Percentiles rank a stretch among this genome's conserved stretches.
These are phyloP conservation scores for Danio jaintianensis DNA, from an alignment of 2,797 vertebrate species.

Conservation along the genomic window DNA sequence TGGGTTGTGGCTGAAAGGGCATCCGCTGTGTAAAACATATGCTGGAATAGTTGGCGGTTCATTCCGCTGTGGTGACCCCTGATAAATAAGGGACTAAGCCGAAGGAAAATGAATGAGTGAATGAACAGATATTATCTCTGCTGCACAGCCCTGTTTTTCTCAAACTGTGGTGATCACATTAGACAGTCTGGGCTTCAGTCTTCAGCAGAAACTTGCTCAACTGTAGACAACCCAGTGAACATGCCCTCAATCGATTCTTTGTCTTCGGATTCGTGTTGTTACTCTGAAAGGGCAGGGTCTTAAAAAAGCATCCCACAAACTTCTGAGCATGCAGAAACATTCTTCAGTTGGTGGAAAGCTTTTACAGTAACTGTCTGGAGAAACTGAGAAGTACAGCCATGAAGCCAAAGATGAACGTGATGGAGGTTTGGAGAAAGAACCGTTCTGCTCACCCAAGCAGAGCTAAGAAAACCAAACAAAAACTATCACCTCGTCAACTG, in stretches of 20 bases:
- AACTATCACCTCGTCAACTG: constrained; percentile 54
- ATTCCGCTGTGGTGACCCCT: too few relatives aligned
- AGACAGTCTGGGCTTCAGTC: not conserved
- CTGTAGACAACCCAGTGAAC: not conserved
- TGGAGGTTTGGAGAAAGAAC: constrained; percentile 53
- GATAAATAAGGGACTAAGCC: too few relatives aligned
- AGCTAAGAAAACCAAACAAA: constrained; percentile 47
- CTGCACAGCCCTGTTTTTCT: not conserved
- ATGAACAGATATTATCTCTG: too few relatives aligned
- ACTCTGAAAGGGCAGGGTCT: constrained; percentile 17
- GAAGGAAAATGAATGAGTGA: too few relatives aligned
- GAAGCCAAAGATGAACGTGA: constrained; percentile 35
- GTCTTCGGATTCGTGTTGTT: constrained; percentile 10
- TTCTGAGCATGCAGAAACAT: not conserved
- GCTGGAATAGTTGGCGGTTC: too few relatives aligned
- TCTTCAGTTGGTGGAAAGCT: not conserved
- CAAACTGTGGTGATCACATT: not conserved
- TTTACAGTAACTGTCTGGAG: not conserved
- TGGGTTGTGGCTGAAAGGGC: too few relatives aligned
- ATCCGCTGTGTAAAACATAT: too few relatives aligned
- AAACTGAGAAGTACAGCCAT: constrained; percentile 25
- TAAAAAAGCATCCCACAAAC: not conserved
- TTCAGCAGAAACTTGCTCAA: not conserved
- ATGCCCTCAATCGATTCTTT: constrained; percentile 21
- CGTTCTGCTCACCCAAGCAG: constrained; percentile 13